Base-by-base conservation (phyloP, 2,113 vertebrate species). In the Heliornis fulica region DNA sequence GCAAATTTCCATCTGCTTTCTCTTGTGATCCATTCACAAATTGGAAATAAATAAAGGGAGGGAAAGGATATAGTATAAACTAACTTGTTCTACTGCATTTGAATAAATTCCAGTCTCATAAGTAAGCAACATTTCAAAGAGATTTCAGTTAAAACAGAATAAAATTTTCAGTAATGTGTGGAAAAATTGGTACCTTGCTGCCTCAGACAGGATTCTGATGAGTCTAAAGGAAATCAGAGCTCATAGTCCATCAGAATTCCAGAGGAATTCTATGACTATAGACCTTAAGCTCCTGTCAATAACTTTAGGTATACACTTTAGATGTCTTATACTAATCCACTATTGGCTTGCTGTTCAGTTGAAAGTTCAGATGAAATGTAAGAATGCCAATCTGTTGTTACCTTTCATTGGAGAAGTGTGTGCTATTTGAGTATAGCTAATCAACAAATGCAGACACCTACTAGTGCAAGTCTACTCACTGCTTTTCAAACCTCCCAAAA, bases 1-100 rank as follows among this genome's bases (percentile, higher is more conserved):
- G 54, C 59, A 80, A 87, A 76, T 23, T 77, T 75, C 61, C 87
- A 92, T 92, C 70, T 95, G 96, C 89, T 81, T 84, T 91, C 75
- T 88, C 82, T 76, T 57, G 23, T 76, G 78, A 91, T 61, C 29
- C 74, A 85, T 72, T 94, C 87, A 85, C 57, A 94, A 94, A 72
- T 6, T 2, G 5, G 40, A 45, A 89, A 77, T 66, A 82, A 83
- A 96, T 65, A 74, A 88, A 64, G n/a, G 6, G 38, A 9, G 8
- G 46, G 64, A 50, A 57, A 25, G 31, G 41, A 83, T 23, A 65
- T 1, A 41, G 63, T 15, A 25, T 28, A 91, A 83, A 38, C 32
- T 4, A 84, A 72, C 16, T 79, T 77, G 21, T 68, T 71, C 34
- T 50, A 75, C 40, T 83, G 46, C 29, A 94, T 45, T 81, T 86